A percentile compares a stretch with the other conserved stretches of the same genome.
Evolutionary conservation across 2,888 invertebrate genomes (phyloP).

Genomic region (Aproaerema taeniolella): DNA sequence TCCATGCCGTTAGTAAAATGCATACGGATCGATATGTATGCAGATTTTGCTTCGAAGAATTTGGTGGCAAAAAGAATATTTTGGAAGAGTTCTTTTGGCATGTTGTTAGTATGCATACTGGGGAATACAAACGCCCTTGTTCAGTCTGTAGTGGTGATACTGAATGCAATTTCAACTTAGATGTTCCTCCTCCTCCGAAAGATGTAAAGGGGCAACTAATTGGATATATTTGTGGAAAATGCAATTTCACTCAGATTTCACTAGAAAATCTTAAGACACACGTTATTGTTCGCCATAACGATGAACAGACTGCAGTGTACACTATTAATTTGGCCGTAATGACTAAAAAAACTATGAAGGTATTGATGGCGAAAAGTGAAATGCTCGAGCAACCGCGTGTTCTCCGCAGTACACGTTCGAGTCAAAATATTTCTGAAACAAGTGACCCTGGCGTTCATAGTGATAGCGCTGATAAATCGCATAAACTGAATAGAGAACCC

Average conservation of each 20-base stretch:
- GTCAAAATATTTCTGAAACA: constrained; percentile 30
- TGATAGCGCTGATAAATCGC: too few relatives aligned
- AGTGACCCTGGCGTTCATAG: constrained; percentile 31
- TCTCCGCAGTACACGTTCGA: constrained; percentile 41
- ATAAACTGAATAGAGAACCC: too few relatives aligned
- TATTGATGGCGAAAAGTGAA: constrained; percentile 29
- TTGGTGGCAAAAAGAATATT: constrained; percentile 34
- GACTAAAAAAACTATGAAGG: constrained; percentile 37
- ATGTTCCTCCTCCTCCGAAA: constrained; percentile 62
- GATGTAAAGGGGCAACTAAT: constrained; percentile 53
- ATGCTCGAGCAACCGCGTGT: constrained; percentile 27
- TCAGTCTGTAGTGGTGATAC: constrained; percentile 69
- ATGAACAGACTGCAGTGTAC: constrained; percentile 62
- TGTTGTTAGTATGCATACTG: constrained; percentile 83
- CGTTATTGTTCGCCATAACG: constrained; percentile 73
- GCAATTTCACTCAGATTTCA: constrained; percentile 84
- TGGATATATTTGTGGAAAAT: constrained; percentile 83
- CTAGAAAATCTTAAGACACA: constrained; percentile 80
- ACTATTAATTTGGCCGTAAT: constrained; percentile 54
- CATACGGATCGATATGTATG: constrained; percentile 54
- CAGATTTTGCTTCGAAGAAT: constrained; percentile 60
- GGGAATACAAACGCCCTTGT: constrained; percentile 84
- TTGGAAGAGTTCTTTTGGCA: constrained; percentile 82
- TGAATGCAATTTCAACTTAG: constrained; percentile 46
- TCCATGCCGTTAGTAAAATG: constrained; percentile 47